phyloP scores from a whole-genome alignment of 2,113 vertebrate species.

The Hymenochirus boettgeri region DNA sequence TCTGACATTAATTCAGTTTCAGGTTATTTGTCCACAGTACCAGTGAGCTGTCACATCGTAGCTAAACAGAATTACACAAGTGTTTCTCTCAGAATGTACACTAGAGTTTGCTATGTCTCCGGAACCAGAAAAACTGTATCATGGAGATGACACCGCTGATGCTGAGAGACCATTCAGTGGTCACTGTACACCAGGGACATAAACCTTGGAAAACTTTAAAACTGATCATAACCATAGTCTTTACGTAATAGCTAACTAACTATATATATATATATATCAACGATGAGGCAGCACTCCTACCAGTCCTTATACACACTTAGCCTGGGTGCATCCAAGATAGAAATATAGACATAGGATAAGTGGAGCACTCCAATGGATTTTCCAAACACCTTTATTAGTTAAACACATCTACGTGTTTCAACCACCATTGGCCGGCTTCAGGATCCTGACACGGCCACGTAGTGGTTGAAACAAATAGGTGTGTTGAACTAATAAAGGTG shows the following conservation, averaged over 20 bases:
- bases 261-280: too few relatives aligned
- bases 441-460: not conserved
- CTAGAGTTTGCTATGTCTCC: not conserved
- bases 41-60: not conserved
- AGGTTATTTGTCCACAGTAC: not conserved
- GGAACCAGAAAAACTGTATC: not conserved
- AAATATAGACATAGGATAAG: too few relatives aligned
- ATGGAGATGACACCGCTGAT: not conserved
- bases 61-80: not conserved
- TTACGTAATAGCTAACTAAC: not conserved
- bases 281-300: too few relatives aligned
- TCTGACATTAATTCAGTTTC: not conserved
- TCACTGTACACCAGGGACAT: not conserved
- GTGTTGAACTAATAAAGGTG: too few relatives aligned
- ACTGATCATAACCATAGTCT: not conserved
- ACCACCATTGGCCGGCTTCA: too few relatives aligned
- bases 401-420: too few relatives aligned
- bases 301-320: too few relatives aligned
- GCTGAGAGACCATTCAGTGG: not conserved
- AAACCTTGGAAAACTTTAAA: not conserved
- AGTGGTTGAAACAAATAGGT: not conserved
- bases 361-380: too few relatives aligned
- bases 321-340: too few relatives aligned
- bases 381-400: too few relatives aligned
- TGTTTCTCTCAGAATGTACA: not conserved